phyloP scores from a whole-genome alignment of 2,113 vertebrate species.

The Steatornis caripensis region DNA sequence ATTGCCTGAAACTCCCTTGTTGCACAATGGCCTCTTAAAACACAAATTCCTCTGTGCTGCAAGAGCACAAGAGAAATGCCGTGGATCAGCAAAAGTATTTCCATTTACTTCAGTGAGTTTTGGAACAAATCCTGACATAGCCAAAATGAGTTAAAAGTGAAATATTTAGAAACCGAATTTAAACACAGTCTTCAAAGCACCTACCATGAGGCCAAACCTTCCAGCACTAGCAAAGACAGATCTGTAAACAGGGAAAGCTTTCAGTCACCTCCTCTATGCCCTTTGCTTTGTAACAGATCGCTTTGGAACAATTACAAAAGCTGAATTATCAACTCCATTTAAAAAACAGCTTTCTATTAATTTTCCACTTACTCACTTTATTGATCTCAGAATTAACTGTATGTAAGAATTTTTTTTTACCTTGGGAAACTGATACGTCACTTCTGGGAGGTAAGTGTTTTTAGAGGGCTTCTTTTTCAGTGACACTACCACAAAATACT shows the following conservation, averaged over 20 bases:
- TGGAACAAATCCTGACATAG: slow-evolving; percentile 26
- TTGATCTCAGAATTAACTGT: not conserved
- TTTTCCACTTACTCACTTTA: not conserved
- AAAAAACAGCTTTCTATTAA: not conserved
- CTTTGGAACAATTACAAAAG: not conserved
- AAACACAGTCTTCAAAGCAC: not conserved
- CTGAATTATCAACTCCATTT: not conserved
- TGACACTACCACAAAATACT: slow-evolving; percentile 97
- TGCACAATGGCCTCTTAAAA: not conserved
- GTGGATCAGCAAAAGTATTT: slow-evolving; percentile 27
- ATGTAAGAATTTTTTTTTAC: slow-evolving; percentile 63
- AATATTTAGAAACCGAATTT: slow-evolving; percentile 30
- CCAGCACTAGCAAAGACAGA: not conserved
- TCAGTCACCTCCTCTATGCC: not conserved
- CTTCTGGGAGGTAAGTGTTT: slow-evolving; percentile 91
- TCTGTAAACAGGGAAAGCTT: not conserved
- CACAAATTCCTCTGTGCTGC: not conserved
- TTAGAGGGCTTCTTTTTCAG: slow-evolving; percentile 95
- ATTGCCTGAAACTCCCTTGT: not conserved
- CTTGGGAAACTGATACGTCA: slow-evolving; percentile 99
- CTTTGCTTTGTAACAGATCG: not conserved
- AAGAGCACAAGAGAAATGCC: not conserved
- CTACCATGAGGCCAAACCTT: not conserved
- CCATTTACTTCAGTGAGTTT: not conserved
- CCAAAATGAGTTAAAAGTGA: not conserved